Percentiles rank a stretch among this genome's conserved stretches.
These are phyloP conservation scores for Coryphaenoides rupestris DNA, from an alignment of 2,113 vertebrate species.

Conservation along the genomic window DNA sequence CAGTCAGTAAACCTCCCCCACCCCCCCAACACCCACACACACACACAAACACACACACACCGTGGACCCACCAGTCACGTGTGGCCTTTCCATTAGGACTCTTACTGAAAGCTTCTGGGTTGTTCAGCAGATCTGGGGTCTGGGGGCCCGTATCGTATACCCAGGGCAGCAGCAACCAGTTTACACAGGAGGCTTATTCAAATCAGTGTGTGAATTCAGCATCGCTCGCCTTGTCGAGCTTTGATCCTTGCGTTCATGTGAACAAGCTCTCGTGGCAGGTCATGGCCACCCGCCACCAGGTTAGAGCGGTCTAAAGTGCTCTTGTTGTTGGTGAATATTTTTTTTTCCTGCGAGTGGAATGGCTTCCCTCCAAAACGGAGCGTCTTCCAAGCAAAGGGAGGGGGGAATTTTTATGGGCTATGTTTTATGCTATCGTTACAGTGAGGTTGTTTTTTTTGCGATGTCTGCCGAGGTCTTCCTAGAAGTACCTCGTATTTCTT, in stretches of 20 bases:
- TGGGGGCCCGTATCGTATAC: constrained; percentile 49
- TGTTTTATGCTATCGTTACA: neutral
- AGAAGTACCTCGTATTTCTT: neutral
- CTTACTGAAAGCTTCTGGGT: constrained; percentile 27
- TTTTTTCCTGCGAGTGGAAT: constrained; percentile 17
- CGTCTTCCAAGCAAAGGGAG: neutral
- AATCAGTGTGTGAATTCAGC: constrained; percentile 35
- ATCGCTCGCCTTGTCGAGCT: constrained; percentile 2
- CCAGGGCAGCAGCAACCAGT: constrained; percentile 17
- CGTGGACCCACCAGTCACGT: constrained; percentile 39
- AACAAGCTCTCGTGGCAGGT: constrained; percentile 33
- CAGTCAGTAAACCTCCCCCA: constrained; percentile 13
- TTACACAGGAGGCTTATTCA: constrained; percentile 28
- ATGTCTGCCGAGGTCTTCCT: neutral
- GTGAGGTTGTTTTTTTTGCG: neutral
- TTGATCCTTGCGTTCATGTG: constrained; percentile 49
- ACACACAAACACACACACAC: too few species aligned
- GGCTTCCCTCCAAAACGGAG: constrained; percentile 10
- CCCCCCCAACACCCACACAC: neutral
- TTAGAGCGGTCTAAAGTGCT: constrained; percentile 19
- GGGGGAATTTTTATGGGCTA: neutral
- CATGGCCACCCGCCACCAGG: constrained; percentile 27
- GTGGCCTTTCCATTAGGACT: constrained; percentile 47
- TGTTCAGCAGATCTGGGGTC: constrained; percentile 54
- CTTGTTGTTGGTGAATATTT: constrained; percentile 48